phyloP scores from a whole-genome alignment of 1,140 invertebrate genomes.

The Notospermus geniculatus region DNA sequence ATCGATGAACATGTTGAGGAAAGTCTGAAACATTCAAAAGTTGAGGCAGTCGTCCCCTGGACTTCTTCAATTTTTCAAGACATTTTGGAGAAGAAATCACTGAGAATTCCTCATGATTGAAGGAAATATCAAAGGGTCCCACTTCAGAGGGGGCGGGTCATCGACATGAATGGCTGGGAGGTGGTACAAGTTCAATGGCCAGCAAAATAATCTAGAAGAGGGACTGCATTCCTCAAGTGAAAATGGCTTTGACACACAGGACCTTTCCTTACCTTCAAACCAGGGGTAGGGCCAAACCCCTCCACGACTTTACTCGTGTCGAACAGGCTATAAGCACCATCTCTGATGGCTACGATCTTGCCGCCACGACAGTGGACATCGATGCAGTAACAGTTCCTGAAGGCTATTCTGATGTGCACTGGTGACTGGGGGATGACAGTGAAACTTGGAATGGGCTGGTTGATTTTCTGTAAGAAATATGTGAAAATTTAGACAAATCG shows the following conservation, averaged over 20 bases:
- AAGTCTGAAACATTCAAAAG: constrained; percentile 62
- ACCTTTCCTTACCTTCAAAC: constrained; percentile 69
- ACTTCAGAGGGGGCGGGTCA: no score
- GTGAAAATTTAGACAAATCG: background rate
- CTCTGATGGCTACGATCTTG: constrained; percentile 81
- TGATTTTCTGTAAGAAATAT: constrained; percentile 63
- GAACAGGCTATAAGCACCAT: constrained; percentile 91
- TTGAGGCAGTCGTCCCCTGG: background rate
- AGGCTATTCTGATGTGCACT: constrained; percentile 80
- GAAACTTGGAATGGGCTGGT: constrained; percentile 86
- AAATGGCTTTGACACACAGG: no score
- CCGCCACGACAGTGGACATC: constrained; percentile 79
- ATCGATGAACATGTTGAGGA: constrained; percentile 90
- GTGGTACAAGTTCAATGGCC: background rate
- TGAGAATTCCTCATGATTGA: no score
- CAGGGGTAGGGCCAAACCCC: constrained; percentile 87
- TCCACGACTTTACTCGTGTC: constrained; percentile 86
- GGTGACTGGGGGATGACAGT: constrained; percentile 84
- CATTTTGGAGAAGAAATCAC: background rate
- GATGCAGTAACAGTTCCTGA: constrained; percentile 82
- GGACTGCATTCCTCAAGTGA: no score
- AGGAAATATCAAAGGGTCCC: no score
- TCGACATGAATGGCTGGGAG: no score
- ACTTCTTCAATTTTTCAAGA: no score
- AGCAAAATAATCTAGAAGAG: no score